Evolutionary conservation across 2,797 vertebrate species (phyloP).

Genomic region (Typhlichthys eigenmanni): DNA sequence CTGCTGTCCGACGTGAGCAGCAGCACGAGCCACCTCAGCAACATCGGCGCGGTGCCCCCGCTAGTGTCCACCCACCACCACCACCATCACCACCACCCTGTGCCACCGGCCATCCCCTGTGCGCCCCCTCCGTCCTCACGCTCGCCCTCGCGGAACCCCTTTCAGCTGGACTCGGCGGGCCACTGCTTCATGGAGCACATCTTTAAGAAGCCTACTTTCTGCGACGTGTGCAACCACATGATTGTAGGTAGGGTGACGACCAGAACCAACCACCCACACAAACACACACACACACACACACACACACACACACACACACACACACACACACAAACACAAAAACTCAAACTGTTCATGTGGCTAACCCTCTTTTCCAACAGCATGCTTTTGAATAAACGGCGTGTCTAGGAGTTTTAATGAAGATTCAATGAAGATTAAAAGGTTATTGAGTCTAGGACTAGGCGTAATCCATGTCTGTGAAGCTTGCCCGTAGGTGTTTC

Average conservation of each 20-base stretch:
- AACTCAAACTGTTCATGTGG: too few species aligned
- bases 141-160: slow-evolving; percentile 80
- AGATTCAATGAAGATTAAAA: too few species aligned
- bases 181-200: slow-evolving; percentile 96
- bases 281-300: too few species aligned
- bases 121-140: slow-evolving; percentile 80
- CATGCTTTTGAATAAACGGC: too few species aligned
- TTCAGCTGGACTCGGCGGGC: slow-evolving; percentile 80
- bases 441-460: too few species aligned
- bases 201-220: slow-evolving; percentile 99
- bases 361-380: too few species aligned
- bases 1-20: slow-evolving; percentile 86
- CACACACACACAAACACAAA: too few species aligned
- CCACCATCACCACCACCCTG: slow-evolving; percentile 72
- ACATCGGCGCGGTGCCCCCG: slow-evolving; percentile 70
- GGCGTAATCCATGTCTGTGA: too few species aligned
- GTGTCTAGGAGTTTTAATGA: too few species aligned
- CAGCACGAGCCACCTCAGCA: slow-evolving; percentile 84
- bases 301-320: too few species aligned
- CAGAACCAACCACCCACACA: neutral
- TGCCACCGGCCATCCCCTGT: slow-evolving; percentile 71
- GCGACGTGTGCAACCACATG: slow-evolving; percentile 99
- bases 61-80: slow-evolving; percentile 71
- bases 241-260: slow-evolving; percentile 91
- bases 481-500: too few species aligned